These are phyloP conservation scores for Heloderma charlesbogerti DNA, from an alignment of 2,113 vertebrate species.

Conservation along the genomic window DNA sequence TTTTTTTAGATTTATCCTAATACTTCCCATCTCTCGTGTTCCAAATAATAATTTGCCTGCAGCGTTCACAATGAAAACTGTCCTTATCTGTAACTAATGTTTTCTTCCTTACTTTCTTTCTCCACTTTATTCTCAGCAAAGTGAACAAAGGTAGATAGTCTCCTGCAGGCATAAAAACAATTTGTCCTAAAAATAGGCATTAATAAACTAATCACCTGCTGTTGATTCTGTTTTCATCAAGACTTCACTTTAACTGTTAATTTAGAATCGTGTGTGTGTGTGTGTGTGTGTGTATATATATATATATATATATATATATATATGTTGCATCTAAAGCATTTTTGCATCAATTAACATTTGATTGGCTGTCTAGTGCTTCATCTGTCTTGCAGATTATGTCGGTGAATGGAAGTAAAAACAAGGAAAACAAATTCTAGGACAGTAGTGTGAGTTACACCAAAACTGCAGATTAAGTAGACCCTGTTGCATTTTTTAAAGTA, in stretches of 20 bases:
- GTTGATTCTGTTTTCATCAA: constrained; percentile 18
- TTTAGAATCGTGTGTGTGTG: background rate
- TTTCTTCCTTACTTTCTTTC: background rate
- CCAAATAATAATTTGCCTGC: background rate
- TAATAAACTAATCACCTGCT: background rate
- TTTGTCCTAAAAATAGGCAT: constrained; percentile 6
- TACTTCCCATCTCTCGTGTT: background rate
- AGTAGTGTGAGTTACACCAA: background rate
- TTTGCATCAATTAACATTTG: background rate
- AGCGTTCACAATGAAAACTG: background rate
- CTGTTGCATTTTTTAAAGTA: background rate
- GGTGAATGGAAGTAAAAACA: background rate
- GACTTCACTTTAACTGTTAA: background rate
- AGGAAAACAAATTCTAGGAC: background rate
- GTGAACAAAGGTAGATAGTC: background rate
- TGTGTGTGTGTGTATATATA: background rate
- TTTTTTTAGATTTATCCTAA: background rate
- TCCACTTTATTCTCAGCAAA: background rate
- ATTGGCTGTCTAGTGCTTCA: background rate
- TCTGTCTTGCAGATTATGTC: constrained; percentile 22
- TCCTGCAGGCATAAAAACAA: background rate
- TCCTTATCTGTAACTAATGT: background rate
- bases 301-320: background rate
- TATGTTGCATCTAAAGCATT: background rate
- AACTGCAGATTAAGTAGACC: background rate